A percentile compares a stretch with the other conserved stretches of the same genome.
These are phyloP conservation scores for Tetramorium parvispinum DNA, from an alignment of 1,140 invertebrate genomes.

Conservation along the genomic window DNA sequence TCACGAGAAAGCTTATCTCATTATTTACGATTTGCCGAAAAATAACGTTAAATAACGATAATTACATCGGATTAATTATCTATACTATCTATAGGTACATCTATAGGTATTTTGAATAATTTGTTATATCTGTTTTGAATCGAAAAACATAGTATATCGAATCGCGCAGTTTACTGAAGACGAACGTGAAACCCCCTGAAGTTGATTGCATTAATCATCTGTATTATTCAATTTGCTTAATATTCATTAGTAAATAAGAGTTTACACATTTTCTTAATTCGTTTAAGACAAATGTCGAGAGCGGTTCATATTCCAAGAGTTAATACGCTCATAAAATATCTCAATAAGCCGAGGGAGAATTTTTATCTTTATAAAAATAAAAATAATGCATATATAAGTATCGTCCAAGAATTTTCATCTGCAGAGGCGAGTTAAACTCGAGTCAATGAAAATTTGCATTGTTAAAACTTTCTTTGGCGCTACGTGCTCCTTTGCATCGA, in stretches of 20 bases:
- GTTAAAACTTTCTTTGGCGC: too few species aligned
- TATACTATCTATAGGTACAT: too few species aligned
- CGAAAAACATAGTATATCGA: not conserved
- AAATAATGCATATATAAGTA: not conserved
- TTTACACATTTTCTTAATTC: not conserved
- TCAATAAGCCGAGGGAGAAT: not conserved
- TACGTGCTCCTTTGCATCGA: too few species aligned
- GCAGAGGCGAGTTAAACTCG: too few species aligned
- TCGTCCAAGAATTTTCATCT: too few species aligned
- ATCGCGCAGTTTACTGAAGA: not conserved
- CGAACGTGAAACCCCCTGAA: not conserved
- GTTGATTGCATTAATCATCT: not conserved
- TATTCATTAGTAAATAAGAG: not conserved
- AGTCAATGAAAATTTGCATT: too few species aligned
- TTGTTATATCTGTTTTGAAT: not conserved
- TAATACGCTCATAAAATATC: not conserved
- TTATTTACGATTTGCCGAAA: not conserved
- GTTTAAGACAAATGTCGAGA: not conserved
- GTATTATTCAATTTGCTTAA: not conserved
- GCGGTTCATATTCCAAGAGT: not conserved
- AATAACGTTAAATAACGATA: not conserved
- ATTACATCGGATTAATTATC: not conserved
- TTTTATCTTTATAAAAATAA: not conserved
- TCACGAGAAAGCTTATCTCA: not conserved
- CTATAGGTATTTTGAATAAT: not conserved